Evolutionary conservation across 2,797 vertebrate species (phyloP).

Genomic region (Pteronotus mesoamericanus): DNA sequence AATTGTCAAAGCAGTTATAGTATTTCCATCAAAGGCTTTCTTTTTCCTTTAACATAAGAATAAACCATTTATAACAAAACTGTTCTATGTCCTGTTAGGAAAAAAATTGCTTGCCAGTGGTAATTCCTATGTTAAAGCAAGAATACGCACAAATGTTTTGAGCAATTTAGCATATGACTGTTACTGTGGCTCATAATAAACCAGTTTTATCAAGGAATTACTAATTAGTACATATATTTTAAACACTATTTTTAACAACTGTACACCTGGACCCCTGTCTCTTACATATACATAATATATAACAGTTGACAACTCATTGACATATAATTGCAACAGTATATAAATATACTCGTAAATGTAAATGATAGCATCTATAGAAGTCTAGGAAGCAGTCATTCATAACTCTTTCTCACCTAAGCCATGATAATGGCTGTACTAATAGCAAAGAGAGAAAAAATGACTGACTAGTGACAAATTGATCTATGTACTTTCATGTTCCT

Average conservation of each 20-base stretch:
- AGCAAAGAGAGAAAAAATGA: neutral
- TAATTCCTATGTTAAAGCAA: neutral
- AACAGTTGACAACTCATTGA: neutral
- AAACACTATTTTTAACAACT: neutral
- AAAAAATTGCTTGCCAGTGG: neutral
- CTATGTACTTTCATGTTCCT: neutral
- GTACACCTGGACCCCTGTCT: neutral
- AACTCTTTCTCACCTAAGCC: neutral
- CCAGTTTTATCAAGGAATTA: neutral
- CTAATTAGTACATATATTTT: neutral
- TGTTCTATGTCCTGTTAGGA: neutral
- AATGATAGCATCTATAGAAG: neutral
- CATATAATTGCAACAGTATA: neutral
- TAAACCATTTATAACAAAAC: neutral
- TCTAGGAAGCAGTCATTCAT: neutral
- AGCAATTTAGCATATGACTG: neutral
- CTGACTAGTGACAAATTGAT: neutral
- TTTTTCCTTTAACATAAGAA: neutral
- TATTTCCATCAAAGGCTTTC: neutral
- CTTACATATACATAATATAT: neutral
- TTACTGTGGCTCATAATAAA: neutral
- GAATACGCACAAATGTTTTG: neutral
- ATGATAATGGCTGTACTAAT: neutral
- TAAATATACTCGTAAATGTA: neutral
- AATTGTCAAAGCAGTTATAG: slow-evolving; percentile 12